Base-by-base conservation (phyloP, 1,140 invertebrate genomes). In the Hyposmocoma kahamanoa region DNA sequence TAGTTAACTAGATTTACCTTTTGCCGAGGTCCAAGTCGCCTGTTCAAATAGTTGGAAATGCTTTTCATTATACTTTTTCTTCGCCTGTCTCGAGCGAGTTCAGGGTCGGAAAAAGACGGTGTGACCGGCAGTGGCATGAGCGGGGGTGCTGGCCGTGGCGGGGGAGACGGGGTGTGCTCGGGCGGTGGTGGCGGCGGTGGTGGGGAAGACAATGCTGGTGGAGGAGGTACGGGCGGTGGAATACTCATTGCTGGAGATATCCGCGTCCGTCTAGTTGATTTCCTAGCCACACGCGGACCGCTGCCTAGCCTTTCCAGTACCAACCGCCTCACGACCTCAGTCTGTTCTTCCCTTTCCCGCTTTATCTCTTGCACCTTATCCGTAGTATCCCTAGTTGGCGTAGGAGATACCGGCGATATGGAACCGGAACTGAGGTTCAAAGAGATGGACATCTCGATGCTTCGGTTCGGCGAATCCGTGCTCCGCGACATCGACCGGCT, bases 11-110 rank as follows among this genome's bases (percentile, higher is more conserved):
- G n/a, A n/a, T n/a, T 69, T 79, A 80, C 80, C 80, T 84, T 84
- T 11, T 77, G 67, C 28, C 71, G 69, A 45, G 76, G 72, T 67
- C 76, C 74, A 30, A 80, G 67, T 22, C 75, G 72, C 38, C 78
- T 66, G 56, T 83, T 86, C 61, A 96, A 94, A 67, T 95, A 93
- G 72, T 92, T 94, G 1, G 93, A 92, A 34, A 96, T 91, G 38
- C 94, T 91, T 85, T 95, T 94, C 56, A 95, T 95, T 30, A 96
- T 92, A 73, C 94, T 95, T 67, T 93, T 93, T 34, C 93, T 85
- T 49, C 94, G 87, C n/a, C 78, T 74, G 18, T 82, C 78, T 46
- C 82, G 75, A 8, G 84, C 72, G 26, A 91, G 68, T 75, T 90
- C 90, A 3, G 90, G 89, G 78, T 91, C 90, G 0, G 90, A 91